Evolutionary conservation across 2,113 vertebrate species (phyloP), one percentile per base, ranked within the genome.

Genomic region (Pithys albifrons): DNA sequence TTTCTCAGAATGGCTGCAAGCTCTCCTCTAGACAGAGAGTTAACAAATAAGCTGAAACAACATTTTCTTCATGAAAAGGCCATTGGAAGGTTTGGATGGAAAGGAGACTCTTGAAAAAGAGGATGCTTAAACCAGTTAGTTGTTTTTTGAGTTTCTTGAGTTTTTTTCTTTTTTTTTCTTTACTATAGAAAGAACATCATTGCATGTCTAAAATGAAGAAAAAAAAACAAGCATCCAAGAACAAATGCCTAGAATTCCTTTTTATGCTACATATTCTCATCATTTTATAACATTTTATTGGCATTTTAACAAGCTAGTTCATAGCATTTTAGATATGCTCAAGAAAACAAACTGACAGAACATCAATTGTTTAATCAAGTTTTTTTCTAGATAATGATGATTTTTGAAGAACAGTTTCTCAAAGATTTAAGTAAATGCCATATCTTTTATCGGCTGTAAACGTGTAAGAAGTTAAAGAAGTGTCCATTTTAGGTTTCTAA

Each of bases 401-500:
- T 74, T 93, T 91, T 89, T 85, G 65, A 86, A 90, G 49, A 91
- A 66, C 4, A 74, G 29, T 64, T 76, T 96, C 70, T 87, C 55
- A 71, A 92, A 72, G 28, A 33, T 9, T 20, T 35, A 48, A 91
- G 33, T 64, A 80, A 89, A 59, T 16, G 11, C 28, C 0, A 0
- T 57, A 23, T 64, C 41, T 88, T 67, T 64, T 58, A 59, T 35
- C n/a, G 89, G 64, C 31, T 55, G 51, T 73, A 87, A 89, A 85
- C 85, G 89, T 85, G 73, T 73, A 89, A 89, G 58, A 87, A 83
- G 58, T 91, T 94, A 82, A 89, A 84, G 28, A 39, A 82, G 57
- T 85, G 52, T 69, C 31, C 19, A 70, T 83, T 93, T 85, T 89
- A 58, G 23, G 65, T 92, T 93, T 95, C 82, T 87, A 85, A 93